phyloP scores from a whole-genome alignment of 2,797 vertebrate genomes.

The Eulemur albifrons region DNA sequence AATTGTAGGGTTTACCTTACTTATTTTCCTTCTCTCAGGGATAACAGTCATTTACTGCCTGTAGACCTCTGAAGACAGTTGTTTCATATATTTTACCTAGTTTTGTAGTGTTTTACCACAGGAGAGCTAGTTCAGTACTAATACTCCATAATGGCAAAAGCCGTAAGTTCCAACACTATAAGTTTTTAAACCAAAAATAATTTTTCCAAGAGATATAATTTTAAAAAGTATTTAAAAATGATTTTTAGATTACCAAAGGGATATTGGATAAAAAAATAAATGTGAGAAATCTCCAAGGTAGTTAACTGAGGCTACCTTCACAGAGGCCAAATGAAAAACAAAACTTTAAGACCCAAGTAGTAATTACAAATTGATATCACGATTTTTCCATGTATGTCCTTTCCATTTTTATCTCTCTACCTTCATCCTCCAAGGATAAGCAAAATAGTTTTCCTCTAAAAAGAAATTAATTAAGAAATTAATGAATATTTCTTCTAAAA shows the following conservation, averaged over 20 bases:
- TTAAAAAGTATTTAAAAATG: neutral
- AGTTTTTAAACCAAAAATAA: neutral
- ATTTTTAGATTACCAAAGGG: neutral
- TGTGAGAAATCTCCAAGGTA: neutral
- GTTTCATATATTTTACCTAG: neutral
- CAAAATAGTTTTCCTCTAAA: slow-evolving; percentile 9
- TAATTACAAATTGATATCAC: neutral
- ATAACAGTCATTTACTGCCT: neutral
- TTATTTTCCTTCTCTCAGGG: neutral
- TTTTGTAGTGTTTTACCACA: neutral
- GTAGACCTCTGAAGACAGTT: neutral
- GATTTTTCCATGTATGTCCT: neutral
- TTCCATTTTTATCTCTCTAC: slow-evolving; percentile 3
- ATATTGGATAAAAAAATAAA: neutral
- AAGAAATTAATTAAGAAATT: neutral
- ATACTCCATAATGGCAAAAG: neutral
- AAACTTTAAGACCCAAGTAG: neutral
- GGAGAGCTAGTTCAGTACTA: neutral
- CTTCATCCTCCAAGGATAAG: neutral
- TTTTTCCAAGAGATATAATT: neutral
- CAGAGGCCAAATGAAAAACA: neutral
- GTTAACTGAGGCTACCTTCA: neutral
- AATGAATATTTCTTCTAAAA: neutral
- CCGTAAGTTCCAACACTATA: neutral
- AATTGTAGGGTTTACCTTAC: neutral